Evolutionary conservation across 2,113 vertebrate species (phyloP).

Genomic region (Phainopepla nitens): DNA sequence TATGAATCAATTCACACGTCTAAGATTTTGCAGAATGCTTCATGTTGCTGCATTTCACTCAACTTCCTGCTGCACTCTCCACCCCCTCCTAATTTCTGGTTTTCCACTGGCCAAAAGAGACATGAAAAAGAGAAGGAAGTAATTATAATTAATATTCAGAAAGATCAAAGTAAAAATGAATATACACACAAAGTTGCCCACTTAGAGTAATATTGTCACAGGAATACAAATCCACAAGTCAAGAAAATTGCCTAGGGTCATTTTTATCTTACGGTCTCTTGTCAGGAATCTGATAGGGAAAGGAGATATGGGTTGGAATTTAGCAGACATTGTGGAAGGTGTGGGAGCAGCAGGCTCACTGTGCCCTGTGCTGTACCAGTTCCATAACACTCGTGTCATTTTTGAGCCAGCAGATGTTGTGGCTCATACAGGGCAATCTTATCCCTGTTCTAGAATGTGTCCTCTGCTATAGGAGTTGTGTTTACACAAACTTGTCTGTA

Average conservation of each 20-base stretch:
- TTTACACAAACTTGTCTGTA: not conserved
- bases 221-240: not conserved
- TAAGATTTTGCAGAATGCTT: not conserved
- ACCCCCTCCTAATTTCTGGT: not conserved
- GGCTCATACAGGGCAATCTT: not conserved
- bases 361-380: not conserved
- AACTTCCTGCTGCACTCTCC: not conserved
- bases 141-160: not conserved
- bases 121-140: not conserved
- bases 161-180: not conserved
- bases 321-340: accelerated
- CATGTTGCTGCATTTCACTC: not conserved
- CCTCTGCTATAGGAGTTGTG: not conserved
- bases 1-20: not conserved
- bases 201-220: not conserved
- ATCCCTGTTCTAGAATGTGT: not conserved
- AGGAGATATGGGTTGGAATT: not conserved
- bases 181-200: not conserved
- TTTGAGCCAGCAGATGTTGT: not conserved
- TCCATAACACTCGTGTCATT: accelerated
- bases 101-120: not conserved
- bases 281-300: not conserved
- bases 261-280: not conserved
- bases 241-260: not conserved
- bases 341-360: not conserved